Conservation (phyloP, 1,140 invertebrate species). For the Drosophila nikananu region DNA sequence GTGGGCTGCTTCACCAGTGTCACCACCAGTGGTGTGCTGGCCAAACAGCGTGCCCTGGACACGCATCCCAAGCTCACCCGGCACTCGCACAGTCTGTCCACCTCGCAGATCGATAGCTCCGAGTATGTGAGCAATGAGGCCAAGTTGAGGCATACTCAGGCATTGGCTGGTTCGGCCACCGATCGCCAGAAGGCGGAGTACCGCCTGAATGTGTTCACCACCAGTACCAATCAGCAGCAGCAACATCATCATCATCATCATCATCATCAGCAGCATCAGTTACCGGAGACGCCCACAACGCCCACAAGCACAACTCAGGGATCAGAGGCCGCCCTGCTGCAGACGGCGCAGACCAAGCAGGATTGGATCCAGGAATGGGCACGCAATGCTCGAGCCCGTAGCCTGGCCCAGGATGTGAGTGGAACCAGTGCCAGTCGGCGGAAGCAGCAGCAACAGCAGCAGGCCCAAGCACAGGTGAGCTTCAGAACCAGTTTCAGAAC, state of each 20-base stretch:
- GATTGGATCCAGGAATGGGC: conserved; percentile 85
- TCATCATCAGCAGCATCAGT: conserved; percentile 31
- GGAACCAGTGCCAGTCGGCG: conserved; percentile 58
- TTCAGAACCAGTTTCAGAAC: conserved; percentile 14
- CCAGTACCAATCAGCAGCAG: conserved; percentile 53
- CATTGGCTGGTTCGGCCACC: conserved; percentile 68
- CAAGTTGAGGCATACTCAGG: conserved; percentile 67
- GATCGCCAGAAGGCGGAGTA: conserved; percentile 84
- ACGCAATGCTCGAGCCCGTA: conserved; percentile 78
- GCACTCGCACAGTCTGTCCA: conserved; percentile 87
- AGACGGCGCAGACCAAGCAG: conserved; percentile 81
- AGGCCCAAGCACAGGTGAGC: conserved; percentile 57
- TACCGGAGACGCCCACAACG: conserved; percentile 76
- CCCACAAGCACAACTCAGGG: conserved; percentile 45
- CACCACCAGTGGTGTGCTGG: conserved; percentile 87
- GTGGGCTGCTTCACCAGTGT: conserved; percentile 87
- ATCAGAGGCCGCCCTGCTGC: conserved; percentile 71
- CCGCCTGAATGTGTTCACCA: conserved; percentile 81
- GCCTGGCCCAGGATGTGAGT: conserved; percentile 73
- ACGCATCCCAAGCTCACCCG: conserved; percentile 76
- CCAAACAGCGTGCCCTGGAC: conserved; percentile 84
- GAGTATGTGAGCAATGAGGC: conserved; percentile 86
- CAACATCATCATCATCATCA: conserved; percentile 6
- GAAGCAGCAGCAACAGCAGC: conserved; percentile 59
- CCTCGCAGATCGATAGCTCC: conserved; percentile 87